Conservation (phyloP, 2,113 vertebrate genomes). For the Bungarus multicinctus region DNA sequence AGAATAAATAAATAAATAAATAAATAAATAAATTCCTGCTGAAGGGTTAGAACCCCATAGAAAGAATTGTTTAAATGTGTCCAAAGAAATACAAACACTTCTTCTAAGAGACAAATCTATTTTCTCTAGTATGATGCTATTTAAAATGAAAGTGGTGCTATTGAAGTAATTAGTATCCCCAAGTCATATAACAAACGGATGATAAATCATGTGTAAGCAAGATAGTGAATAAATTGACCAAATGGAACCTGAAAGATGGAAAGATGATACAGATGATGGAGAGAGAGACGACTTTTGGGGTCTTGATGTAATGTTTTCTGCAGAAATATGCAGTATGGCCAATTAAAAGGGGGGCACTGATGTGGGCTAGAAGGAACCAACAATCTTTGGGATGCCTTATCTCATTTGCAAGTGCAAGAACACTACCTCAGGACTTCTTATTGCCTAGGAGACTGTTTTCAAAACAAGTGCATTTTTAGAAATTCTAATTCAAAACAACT, state of each 20-base stretch:
- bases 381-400: not conserved
- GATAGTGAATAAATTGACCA: not conserved
- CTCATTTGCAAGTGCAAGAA: conserved; percentile 31
- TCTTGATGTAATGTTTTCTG: not conserved
- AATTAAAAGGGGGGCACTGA: not conserved
- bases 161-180: not conserved
- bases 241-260: not conserved
- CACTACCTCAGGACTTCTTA: not conserved
- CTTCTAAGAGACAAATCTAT: not conserved
- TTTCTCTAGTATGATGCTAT: not conserved
- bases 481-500: conserved; percentile 22
- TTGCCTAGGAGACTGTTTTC: not conserved
- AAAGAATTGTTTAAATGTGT: not conserved
- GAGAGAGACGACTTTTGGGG: not conserved
- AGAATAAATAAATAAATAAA: too few species aligned
- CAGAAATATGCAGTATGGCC: not conserved
- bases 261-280: not conserved
- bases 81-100: not conserved
- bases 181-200: not conserved
- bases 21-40: too few species aligned
- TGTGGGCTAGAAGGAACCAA: not conserved
- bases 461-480: conserved; percentile 6
- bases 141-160: not conserved
- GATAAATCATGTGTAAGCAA: not conserved
- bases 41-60: not conserved